Conservation (phyloP, 2,888 invertebrate species). For the Idaea straminata region DNA sequence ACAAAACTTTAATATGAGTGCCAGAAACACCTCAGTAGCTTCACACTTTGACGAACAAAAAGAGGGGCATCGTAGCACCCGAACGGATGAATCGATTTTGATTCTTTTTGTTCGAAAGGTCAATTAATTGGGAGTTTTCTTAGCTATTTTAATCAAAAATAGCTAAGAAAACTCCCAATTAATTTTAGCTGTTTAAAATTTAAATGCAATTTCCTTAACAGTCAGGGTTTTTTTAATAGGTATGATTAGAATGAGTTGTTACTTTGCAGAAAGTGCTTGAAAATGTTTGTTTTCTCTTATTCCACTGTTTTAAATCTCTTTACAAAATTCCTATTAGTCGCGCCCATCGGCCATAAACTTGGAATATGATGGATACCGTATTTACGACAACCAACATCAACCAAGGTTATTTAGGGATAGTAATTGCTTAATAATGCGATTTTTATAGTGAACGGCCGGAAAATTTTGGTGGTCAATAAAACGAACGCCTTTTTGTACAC, state of each 20-base stretch:
- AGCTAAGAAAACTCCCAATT: no score
- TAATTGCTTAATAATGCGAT: constrained; percentile 47
- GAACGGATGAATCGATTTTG: no score
- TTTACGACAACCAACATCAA: constrained; percentile 33
- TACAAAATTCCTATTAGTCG: constrained; percentile 44
- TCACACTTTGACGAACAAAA: no score
- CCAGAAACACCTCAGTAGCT: no score
- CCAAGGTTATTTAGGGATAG: constrained; percentile 40
- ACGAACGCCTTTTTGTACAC: constrained; percentile 4
- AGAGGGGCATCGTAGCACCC: no score
- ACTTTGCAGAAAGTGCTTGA: not conserved
- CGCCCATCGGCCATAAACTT: constrained; percentile 50
- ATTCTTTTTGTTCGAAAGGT: no score
- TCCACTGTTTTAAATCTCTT: not conserved
- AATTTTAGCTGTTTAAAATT: no score
- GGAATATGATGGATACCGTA: constrained; percentile 43
- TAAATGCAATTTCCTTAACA: no score
- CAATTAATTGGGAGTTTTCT: no score
- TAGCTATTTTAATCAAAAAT: no score
- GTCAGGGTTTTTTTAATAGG: not conserved
- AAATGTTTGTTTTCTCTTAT: not conserved
- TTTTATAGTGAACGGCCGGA: constrained; percentile 39
- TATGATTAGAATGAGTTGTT: not conserved
- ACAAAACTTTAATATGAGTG: no score
- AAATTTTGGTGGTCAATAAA: constrained; percentile 33